A percentile compares a stretch with the other conserved stretches of the same genome.
Conservation (phyloP, 2,113 vertebrate genomes). For the Catagonus wagneri region DNA sequence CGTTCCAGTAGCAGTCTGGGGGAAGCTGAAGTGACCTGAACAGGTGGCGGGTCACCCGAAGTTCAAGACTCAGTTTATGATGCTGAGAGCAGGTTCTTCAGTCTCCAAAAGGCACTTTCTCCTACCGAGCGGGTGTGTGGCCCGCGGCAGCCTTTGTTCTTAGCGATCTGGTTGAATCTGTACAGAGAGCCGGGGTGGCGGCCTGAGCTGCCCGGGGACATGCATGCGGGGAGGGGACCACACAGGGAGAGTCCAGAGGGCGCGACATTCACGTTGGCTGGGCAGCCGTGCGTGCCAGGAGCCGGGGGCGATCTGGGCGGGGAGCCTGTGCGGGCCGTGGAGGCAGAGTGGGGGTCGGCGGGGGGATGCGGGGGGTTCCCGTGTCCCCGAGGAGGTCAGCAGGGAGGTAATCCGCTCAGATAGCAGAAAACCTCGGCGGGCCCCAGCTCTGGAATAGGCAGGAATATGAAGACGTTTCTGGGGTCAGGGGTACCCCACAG, state of each 20-base stretch:
- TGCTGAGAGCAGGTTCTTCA: not conserved
- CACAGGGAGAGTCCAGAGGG: not conserved
- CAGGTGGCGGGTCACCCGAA: not conserved
- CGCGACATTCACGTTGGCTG: not conserved
- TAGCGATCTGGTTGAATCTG: not conserved
- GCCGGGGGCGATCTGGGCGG: not conserved
- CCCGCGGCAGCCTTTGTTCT: not conserved
- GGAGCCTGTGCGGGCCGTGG: not conserved
- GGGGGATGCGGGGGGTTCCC: not conserved
- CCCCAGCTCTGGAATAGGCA: not conserved
- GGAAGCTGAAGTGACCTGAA: not conserved
- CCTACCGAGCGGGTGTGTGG: not conserved
- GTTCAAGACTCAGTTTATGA: not conserved
- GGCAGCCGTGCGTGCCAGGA: not conserved
- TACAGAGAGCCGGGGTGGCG: not conserved
- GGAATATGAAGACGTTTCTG: not conserved
- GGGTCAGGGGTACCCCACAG: not conserved
- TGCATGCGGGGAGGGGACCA: not conserved
- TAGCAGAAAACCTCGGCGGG: not conserved
- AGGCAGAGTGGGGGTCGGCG: too few species aligned
- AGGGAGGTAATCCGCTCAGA: not conserved
- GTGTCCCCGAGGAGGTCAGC: not conserved
- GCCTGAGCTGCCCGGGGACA: not conserved
- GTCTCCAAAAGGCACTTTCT: not conserved
- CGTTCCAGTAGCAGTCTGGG: not conserved